Base-by-base conservation (phyloP, 2,797 vertebrate genomes). In the Crenichthys baileyi region DNA sequence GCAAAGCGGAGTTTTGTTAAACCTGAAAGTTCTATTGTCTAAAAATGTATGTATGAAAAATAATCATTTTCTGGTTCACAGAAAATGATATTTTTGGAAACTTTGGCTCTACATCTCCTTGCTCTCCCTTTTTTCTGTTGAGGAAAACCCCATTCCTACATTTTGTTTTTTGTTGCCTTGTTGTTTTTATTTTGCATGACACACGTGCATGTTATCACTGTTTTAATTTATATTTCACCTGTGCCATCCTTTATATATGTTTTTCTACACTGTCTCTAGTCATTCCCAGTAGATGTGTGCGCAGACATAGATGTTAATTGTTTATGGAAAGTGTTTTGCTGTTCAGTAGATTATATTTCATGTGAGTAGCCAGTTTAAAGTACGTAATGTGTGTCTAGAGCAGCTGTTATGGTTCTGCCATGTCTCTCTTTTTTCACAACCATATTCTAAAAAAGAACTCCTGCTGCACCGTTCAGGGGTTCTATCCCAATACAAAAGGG, bases 361-460 rank as follows among this genome's bases (percentile, higher is more conserved):
- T 4, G 22, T 26, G 39, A 70, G 85, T 90, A 88, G 87, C 79
- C 70, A 89, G 78, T 94, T 90, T 94, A 90, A 87, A 84, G 83
- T 92, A 65, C 78, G 87, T 90, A 83, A 80, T 79, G 80, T 94
- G 91, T 90, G 89, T 91, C 79, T 90, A 85, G 73, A 87, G 79
- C 88, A 83, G 82, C 78, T 72, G 75, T 82, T 81, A 80, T 73
- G 55, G 77, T 92, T 87, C 90, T 91, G 81, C 84, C 89, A 83
- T 94, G 93, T 96, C 91, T 95, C 94, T 95, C 89, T 94, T 95
- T 95, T 90, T 92, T 94, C 92, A 93, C 90, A 70, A 31, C 81
- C 82, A 78, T 81, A 74, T 79, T 81, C 81, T 83, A 83, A 82
- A 81, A 88, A 79, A 65, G 12, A 85, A 89, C 79, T 61, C 78